Evolutionary conservation across 2,113 vertebrate species (phyloP).

Genomic region (Eudyptes chrysolophus): DNA sequence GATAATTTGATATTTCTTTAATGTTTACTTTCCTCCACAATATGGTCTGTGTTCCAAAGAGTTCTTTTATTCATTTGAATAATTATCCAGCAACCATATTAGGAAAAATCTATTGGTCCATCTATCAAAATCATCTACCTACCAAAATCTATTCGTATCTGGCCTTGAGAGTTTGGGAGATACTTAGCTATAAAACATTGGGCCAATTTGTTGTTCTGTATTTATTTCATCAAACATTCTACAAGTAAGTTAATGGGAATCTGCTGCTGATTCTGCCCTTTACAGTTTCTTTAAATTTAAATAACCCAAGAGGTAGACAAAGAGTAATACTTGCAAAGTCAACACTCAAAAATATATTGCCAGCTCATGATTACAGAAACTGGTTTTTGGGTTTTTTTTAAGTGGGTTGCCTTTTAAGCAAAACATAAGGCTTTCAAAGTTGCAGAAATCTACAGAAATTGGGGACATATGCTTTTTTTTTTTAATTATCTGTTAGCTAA

Average conservation of each 20-base stretch:
- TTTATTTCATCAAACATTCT: background rate
- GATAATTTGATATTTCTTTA: background rate
- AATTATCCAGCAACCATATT: background rate
- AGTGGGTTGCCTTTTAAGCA: background rate
- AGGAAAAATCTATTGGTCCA: background rate
- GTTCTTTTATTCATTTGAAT: background rate
- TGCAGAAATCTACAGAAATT: slow-evolving; percentile 58
- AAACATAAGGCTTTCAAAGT: slow-evolving; percentile 53
- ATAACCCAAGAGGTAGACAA: slow-evolving; percentile 41
- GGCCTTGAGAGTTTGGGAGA: background rate
- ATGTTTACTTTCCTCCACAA: background rate
- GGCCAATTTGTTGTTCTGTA: background rate
- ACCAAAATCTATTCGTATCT: background rate
- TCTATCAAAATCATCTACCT: background rate
- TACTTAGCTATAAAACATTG: background rate
- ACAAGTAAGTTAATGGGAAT: background rate
- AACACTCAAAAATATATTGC: slow-evolving; percentile 20
- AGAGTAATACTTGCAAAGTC: slow-evolving; percentile 44
- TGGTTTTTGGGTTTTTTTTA: slow-evolving; percentile 29
- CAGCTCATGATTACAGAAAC: slow-evolving; percentile 30
- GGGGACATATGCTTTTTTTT: background rate
- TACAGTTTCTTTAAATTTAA: background rate
- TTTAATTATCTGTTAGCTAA: background rate
- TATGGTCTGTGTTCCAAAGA: background rate
- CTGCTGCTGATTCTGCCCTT: background rate